Base-by-base conservation (phyloP, 2,888 invertebrate genomes). In the Torymus tubicola region DNA sequence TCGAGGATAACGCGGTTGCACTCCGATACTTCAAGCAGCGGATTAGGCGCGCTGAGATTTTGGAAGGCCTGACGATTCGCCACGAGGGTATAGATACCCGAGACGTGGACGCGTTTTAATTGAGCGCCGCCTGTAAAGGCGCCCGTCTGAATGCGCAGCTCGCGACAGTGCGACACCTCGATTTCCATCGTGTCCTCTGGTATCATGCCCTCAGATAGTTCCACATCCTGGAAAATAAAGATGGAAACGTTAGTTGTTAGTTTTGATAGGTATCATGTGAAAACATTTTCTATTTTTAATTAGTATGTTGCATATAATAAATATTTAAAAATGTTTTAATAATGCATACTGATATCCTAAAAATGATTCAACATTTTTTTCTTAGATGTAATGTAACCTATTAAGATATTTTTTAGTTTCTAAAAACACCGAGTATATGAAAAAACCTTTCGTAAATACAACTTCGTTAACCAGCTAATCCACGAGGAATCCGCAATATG, bases 1-100 rank as follows among this genome's bases (percentile, higher is more conserved):
- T 94, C 94, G 78, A 95, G 91, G 16, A 92, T 90, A 65, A 95
- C 91, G 72, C 92, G 89, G 85, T 93, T 92, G 89, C 94, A 94
- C 85, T 93, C 91, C 81, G 92, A 91, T 68, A 95, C 92, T 85
- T 94, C 93, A 80, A 95, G 91, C 78, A 93, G 92, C 58, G 94
- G 92, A 90, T 92, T 93, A 81, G 93, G 91, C 8, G 93, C 92
- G 85, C 92, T 93, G 73, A 94, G 89, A 86, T 93, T 93, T 86
- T 93, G 92, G 84, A 95, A 95, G 11, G 95, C 92, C 85, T 92
- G 92, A 78, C 92, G 92, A 85, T 92, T 92, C 82, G 95, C 92
- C 57, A 93, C 90, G 57, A 95, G 88, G 52, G 91, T 91, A 83
- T 91, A 91, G 63, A 92, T 92, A 63, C 92, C 92, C 64, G 92